Evolutionary conservation across 2,113 vertebrate genomes (phyloP).

Genomic region (Microtus ochrogaster): DNA sequence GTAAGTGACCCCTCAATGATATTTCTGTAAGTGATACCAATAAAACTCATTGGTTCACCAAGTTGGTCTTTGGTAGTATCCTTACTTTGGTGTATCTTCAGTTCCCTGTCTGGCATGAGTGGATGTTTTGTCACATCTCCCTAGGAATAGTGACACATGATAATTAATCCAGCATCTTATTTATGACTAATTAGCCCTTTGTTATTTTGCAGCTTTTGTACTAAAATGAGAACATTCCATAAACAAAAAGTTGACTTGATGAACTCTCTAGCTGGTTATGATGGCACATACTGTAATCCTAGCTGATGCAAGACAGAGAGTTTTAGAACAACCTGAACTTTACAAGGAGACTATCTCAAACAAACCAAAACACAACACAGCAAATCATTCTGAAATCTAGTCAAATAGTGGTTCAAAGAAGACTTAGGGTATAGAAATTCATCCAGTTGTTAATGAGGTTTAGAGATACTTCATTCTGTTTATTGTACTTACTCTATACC

Average conservation of each 20-base stretch:
- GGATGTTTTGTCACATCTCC: not conserved
- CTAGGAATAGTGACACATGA: not conserved
- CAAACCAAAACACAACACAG: not conserved
- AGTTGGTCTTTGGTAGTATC: not conserved
- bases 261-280: not conserved
- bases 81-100: not conserved
- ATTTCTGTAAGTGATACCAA: not conserved
- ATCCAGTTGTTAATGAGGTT: not conserved
- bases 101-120: not conserved
- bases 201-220: conserved; percentile 70
- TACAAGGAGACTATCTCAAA: not conserved
- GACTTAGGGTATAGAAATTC: not conserved
- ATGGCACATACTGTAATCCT: not conserved
- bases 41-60: not conserved
- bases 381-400: not conserved
- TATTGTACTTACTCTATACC: not conserved
- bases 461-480: conserved; percentile 15
- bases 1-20: not conserved
- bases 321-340: not conserved
- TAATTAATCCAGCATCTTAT: not conserved
- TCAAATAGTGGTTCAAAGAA: conserved; percentile 71
- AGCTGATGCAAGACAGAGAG: not conserved
- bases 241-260: conserved; percentile 30
- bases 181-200: conserved; percentile 71
- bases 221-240: conserved; percentile 47